phyloP scores from a whole-genome alignment of 2,113 vertebrate genomes.

The Dasypus novemcinctus region DNA sequence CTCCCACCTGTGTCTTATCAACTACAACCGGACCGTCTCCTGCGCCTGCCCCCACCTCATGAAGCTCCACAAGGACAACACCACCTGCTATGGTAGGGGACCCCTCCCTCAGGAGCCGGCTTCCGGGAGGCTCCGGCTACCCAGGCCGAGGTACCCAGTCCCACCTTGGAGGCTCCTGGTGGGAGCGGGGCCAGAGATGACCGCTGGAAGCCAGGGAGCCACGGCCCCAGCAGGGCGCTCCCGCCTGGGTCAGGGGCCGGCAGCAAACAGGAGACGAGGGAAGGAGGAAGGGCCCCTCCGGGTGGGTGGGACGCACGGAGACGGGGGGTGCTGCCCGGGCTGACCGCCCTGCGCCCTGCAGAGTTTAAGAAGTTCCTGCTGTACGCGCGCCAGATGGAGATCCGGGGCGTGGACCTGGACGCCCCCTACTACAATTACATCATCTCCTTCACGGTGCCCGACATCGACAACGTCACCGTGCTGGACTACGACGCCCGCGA shows the following conservation, averaged over 20 bases:
- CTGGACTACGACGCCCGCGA: conserved; percentile 95
- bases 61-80: conserved; percentile 93
- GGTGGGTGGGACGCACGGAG: not conserved
- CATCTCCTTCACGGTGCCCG: conserved; percentile 98
- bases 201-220: not conserved
- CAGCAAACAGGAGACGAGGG: accelerated
- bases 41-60: conserved; percentile 98
- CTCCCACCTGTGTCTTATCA: conserved; percentile 97
- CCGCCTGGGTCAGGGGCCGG: accelerated
- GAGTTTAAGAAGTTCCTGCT: conserved; percentile 97
- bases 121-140: accelerated
- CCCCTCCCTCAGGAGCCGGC: not conserved
- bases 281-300: not conserved
- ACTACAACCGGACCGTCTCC: conserved; percentile 95
- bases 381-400: conserved; percentile 98
- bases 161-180: accelerated
- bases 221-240: accelerated
- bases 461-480: conserved; percentile 97
- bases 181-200: not conserved
- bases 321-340: not conserved
- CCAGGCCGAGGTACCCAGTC: not conserved
- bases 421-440: conserved; percentile 99
- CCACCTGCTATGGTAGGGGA: conserved; percentile 92
- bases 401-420: conserved; percentile 95
- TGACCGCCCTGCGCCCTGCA: conserved; percentile 66